Conservation (phyloP, 2,888 invertebrate genomes). For the Tineola bisselliella region DNA sequence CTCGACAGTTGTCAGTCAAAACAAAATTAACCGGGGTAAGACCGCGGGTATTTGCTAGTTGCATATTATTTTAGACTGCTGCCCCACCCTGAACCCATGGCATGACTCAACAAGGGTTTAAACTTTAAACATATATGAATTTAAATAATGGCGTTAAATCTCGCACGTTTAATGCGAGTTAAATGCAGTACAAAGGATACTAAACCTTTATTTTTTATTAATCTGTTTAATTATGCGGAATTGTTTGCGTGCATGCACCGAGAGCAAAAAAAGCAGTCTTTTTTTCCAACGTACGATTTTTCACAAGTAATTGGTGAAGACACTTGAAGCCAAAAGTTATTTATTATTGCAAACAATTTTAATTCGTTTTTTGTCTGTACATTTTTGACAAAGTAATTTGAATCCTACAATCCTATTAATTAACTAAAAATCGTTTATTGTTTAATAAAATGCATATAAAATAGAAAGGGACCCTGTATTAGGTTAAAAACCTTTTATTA, state of each 20-base stretch:
- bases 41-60: too few species aligned
- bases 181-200: not conserved
- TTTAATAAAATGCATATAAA: too few species aligned
- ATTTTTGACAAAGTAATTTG: not conserved
- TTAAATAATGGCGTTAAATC: too few species aligned
- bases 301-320: constrained; percentile 4
- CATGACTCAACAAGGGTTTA: not conserved
- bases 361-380: not conserved
- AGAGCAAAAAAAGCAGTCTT: not conserved
- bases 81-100: too few species aligned
- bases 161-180: constrained; percentile 18
- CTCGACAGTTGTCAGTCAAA: too few species aligned
- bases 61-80: too few species aligned
- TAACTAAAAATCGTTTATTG: too few species aligned
- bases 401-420: too few species aligned
- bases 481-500: too few species aligned
- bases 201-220: constrained; percentile 32
- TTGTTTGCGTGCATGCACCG: constrained; percentile 46
- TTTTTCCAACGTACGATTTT: not conserved
- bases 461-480: too few species aligned
- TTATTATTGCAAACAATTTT: not conserved
- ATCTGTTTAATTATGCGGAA: constrained; percentile 53
- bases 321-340: not conserved
- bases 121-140: constrained; percentile 12
- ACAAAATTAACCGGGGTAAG: too few species aligned